Evolutionary conservation across 2,888 invertebrate genomes (phyloP).

Genomic region (Plagodis pulveraria): DNA sequence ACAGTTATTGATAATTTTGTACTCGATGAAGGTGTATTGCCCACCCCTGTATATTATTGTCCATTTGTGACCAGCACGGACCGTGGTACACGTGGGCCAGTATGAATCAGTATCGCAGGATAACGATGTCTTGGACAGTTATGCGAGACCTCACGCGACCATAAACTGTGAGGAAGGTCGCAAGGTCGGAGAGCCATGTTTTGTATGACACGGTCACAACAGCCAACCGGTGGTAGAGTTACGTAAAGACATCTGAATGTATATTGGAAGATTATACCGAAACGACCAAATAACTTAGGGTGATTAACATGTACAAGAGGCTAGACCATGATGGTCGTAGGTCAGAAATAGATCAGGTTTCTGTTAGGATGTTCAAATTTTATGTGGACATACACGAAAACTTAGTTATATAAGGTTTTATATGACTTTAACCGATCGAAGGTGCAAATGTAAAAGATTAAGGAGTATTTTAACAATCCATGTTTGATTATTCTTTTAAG

Average conservation of each 20-base stretch:
- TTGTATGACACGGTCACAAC: neutral
- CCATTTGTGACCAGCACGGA: conserved; percentile 3
- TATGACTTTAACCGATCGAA: no score
- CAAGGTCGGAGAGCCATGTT: conserved; percentile 14
- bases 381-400: no score
- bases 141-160: conserved; percentile 14
- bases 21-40: no score
- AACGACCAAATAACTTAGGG: neutral
- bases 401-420: no score
- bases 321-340: neutral
- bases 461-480: no score
- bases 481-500: no score
- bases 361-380: no score
- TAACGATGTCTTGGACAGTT: conserved; percentile 21
- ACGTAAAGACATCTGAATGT: neutral
- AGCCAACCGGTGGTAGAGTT: neutral
- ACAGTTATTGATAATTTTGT: no score
- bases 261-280: neutral
- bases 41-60: no score
- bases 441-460: no score
- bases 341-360: neutral
- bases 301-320: neutral
- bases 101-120: conserved; percentile 14
- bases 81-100: conserved; percentile 7
- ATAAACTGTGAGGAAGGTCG: conserved; percentile 25